phyloP scores from a whole-genome alignment of 92 coral and sea anemone species.

The Epizoanthus illoricatus region DNA sequence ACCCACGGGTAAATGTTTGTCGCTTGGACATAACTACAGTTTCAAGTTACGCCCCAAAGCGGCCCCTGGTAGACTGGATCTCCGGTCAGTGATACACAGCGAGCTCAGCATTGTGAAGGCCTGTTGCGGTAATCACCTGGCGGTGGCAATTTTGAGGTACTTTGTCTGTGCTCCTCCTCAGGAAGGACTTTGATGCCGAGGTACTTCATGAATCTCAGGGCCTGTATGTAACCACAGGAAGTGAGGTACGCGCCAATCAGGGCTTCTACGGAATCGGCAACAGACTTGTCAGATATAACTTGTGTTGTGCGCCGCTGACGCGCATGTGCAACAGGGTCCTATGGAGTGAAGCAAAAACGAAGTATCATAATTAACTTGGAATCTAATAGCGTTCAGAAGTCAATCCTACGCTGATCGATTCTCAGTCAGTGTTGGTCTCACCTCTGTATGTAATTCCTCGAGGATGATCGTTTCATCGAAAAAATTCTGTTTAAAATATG shows the following conservation, averaged over 20 bases:
- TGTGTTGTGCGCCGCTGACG: constrained; percentile 56
- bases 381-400: too few species aligned
- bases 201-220: constrained; percentile 75
- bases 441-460: too few species aligned
- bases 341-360: background rate
- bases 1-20: too few species aligned
- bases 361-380: background rate
- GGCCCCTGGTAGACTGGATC: too few species aligned
- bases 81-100: too few species aligned
- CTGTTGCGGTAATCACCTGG: constrained; percentile 5
- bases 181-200: constrained; percentile 82
- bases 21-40: too few species aligned
- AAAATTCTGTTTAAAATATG: too few species aligned
- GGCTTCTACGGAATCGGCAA: constrained; percentile 95
- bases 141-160: background rate
- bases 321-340: constrained; percentile 25
- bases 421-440: too few species aligned
- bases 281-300: constrained; percentile 82
- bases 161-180: constrained; percentile 14
- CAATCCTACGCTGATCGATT: too few species aligned
- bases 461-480: too few species aligned
- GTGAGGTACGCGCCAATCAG: constrained; percentile 90
- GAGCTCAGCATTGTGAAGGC: too few species aligned
- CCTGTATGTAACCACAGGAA: constrained; percentile 87
- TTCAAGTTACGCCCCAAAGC: too few species aligned